Evolutionary conservation across 2,113 vertebrate genomes (phyloP).

Genomic region (Chloebia gouldiae): DNA sequence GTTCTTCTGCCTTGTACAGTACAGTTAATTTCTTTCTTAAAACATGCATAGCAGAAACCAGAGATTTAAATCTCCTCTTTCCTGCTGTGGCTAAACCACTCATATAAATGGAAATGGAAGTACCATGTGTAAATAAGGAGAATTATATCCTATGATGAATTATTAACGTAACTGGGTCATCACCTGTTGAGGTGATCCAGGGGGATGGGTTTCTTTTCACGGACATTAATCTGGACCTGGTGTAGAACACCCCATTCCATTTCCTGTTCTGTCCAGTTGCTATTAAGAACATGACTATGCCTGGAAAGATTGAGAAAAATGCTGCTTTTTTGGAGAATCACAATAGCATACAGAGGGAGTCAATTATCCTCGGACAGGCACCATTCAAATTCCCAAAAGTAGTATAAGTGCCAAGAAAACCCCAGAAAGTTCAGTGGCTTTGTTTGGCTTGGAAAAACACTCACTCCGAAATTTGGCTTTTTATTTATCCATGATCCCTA

Average conservation of each 20-base stretch:
- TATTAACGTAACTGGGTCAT: not conserved
- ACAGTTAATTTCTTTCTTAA: slow-evolving; percentile 18
- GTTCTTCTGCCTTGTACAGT: not conserved
- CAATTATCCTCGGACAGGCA: slow-evolving; percentile 12
- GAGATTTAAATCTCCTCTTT: slow-evolving; percentile 27
- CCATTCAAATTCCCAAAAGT: slow-evolving; percentile 42
- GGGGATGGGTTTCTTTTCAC: not conserved
- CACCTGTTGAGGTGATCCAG: not conserved
- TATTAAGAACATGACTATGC: not conserved
- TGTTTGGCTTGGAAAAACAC: slow-evolving; percentile 41
- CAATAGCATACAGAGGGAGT: slow-evolving; percentile 28
- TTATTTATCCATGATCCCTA: not conserved
- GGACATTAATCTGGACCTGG: not conserved
- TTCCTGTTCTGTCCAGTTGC: not conserved
- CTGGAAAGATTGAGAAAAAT: slow-evolving; percentile 57
- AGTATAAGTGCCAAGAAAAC: slow-evolving; percentile 37
- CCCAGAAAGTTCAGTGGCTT: slow-evolving; percentile 35
- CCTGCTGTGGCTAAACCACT: slow-evolving; percentile 11
- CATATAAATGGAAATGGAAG: not conserved
- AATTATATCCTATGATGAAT: slow-evolving; percentile 1
- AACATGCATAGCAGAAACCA: not conserved
- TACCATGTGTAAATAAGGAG: not conserved
- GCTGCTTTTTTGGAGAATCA: slow-evolving; percentile 1
- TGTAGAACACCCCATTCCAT: not conserved
- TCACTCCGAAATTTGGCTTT: slow-evolving; percentile 16